Evolutionary conservation across 2,888 invertebrate species (phyloP).

Genomic region (Hydroisotoma schaefferi): DNA sequence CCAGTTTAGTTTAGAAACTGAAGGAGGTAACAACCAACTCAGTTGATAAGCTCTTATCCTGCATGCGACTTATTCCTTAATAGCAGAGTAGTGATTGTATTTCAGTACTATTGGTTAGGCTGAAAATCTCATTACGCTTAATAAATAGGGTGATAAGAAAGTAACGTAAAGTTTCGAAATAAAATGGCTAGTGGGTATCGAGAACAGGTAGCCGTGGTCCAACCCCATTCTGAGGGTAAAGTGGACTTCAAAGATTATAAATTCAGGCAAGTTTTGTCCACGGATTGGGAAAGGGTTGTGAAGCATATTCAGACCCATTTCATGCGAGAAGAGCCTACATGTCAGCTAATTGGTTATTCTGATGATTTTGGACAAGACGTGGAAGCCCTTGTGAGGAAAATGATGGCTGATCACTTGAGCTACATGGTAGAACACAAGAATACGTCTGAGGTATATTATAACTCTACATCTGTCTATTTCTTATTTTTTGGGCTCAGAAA

Average conservation of each 20-base stretch:
- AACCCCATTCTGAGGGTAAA: too few relatives aligned
- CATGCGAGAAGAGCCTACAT: conserved; percentile 34
- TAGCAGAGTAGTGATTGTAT: too few relatives aligned
- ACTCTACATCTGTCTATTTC: too few relatives aligned
- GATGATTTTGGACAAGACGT: conserved; percentile 34
- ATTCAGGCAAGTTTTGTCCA: conserved; percentile 25
- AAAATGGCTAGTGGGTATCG: too few relatives aligned
- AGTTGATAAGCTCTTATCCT: too few relatives aligned
- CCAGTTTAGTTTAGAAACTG: too few relatives aligned
- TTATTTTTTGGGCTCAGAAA: too few relatives aligned
- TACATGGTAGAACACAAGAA: conserved; percentile 30
- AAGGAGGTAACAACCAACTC: too few relatives aligned
- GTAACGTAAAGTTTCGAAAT: neutral
- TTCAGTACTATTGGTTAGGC: too few relatives aligned
- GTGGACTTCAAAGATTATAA: conserved; percentile 25
- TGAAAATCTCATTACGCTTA: too few relatives aligned
- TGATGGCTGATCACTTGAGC: conserved; percentile 34
- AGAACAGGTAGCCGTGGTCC: too few relatives aligned
- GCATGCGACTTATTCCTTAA: too few relatives aligned
- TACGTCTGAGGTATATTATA: conserved; percentile 39
- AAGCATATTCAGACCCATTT: conserved; percentile 32
- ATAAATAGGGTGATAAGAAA: neutral
- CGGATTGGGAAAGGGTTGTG: conserved; percentile 32
- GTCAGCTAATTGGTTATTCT: conserved; percentile 31
- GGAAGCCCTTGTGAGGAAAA: conserved; percentile 12